Conservation (phyloP, 2,113 vertebrate species). For the Clinocottus analis region DNA sequence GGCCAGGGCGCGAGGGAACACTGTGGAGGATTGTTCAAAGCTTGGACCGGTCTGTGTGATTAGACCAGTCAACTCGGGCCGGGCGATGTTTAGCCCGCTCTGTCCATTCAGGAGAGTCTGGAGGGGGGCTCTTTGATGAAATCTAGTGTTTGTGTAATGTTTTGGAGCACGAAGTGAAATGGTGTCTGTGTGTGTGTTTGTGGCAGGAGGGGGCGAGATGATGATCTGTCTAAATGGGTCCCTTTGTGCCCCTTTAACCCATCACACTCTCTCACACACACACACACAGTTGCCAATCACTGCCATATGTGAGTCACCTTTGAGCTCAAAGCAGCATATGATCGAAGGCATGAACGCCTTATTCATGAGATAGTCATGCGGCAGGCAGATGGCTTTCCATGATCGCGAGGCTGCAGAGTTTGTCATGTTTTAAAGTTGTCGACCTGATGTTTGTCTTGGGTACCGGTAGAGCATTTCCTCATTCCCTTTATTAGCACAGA, state of each 20-base stretch:
- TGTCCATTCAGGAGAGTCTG: conserved; percentile 73
- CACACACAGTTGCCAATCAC: conserved; percentile 66
- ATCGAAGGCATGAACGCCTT: conserved; percentile 50
- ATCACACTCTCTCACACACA: conserved; percentile 54
- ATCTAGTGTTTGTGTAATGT: conserved; percentile 79
- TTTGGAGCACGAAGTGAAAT: conserved; percentile 56
- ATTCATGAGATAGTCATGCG: conserved; percentile 43
- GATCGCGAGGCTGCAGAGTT: not conserved
- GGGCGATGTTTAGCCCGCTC: conserved; percentile 71
- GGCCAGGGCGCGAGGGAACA: conserved; percentile 52
- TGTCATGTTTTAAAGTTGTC: not conserved
- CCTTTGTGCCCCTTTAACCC: conserved; percentile 73
- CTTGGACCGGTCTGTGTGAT: conserved; percentile 63
- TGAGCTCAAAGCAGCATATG: conserved; percentile 33
- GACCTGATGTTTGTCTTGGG: not conserved
- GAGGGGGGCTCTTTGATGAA: conserved; percentile 68
- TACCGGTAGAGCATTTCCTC: not conserved
- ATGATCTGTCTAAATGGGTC: conserved; percentile 76
- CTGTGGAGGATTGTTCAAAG: conserved; percentile 64
- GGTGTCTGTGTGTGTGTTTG: conserved; percentile 26
- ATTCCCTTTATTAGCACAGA: not conserved
- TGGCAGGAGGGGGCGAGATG: conserved; percentile 44
- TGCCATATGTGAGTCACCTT: conserved; percentile 71
- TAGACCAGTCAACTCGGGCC: conserved; percentile 58
- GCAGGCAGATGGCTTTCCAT: not conserved